phyloP scores from a whole-genome alignment of 2,797 vertebrate genomes.

The Sarcoramphus papa region DNA sequence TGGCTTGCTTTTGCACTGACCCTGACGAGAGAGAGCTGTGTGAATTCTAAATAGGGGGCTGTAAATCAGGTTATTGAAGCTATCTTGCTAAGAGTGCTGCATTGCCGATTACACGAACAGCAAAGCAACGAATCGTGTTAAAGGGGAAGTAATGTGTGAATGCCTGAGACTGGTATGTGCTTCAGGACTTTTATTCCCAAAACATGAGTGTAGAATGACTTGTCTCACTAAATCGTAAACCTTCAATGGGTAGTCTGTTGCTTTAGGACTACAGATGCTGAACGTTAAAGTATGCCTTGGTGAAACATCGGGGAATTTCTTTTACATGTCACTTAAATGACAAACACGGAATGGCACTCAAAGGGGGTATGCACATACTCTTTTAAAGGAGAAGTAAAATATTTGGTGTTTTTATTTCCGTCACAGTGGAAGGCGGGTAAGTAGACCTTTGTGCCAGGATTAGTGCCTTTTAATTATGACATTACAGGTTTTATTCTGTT shows the following conservation, averaged over 20 bases:
- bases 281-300: background rate
- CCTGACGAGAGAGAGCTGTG: background rate
- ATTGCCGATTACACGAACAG: rapidly evolving
- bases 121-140: background rate
- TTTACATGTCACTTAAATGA: rapidly evolving
- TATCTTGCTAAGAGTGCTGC: background rate
- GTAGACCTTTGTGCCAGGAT: constrained; percentile 56
- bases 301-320: background rate
- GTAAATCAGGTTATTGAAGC: background rate
- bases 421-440: constrained; percentile 31
- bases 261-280: background rate
- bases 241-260: background rate
- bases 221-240: background rate
- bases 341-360: background rate
- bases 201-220: background rate
- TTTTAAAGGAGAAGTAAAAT: background rate
- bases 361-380: background rate
- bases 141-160: background rate
- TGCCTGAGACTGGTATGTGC: background rate
- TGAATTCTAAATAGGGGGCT: background rate
- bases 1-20: background rate
- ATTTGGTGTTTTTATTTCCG: background rate
- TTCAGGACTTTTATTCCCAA: background rate
- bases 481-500: constrained; percentile 39
- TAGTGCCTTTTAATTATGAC: constrained; percentile 56